Evolutionary conservation across 2,888 invertebrate genomes (phyloP).

Genomic region (Napeogenes inachia): DNA sequence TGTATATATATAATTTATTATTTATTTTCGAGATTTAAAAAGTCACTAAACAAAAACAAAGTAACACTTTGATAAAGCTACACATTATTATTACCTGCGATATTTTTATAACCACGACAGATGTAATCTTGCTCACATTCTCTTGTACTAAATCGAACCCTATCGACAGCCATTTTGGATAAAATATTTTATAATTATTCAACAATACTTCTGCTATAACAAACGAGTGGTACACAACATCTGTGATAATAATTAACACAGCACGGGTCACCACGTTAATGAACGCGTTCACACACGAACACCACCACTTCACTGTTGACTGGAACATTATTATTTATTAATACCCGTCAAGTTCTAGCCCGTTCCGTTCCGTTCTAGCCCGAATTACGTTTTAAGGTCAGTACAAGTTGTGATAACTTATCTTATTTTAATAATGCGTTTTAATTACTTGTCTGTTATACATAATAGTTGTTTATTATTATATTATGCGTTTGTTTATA

Average conservation of each 20-base stretch:
- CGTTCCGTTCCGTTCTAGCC: not conserved
- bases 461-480: too few species aligned
- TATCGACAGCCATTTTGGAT: constrained; percentile 56
- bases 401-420: too few species aligned
- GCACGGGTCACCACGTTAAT: constrained; percentile 52
- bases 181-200: constrained; percentile 58
- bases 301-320: constrained; percentile 18
- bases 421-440: too few species aligned
- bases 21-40: too few species aligned
- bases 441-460: too few species aligned
- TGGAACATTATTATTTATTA: constrained; percentile 18
- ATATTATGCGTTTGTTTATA: too few species aligned
- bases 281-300: constrained; percentile 46
- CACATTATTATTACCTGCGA: constrained; percentile 45
- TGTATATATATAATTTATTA: too few species aligned
- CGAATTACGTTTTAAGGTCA: too few species aligned
- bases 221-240: constrained; percentile 60
- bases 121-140: constrained; percentile 32
- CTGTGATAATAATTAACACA: constrained; percentile 55
- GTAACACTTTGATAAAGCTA: too few species aligned
- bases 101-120: constrained; percentile 36
- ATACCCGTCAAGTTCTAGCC: not conserved
- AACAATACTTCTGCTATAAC: constrained; percentile 62
- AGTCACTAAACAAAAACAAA: too few species aligned
- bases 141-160: constrained; percentile 37